These are phyloP conservation scores for Poeciliopsis turrubarensis DNA, from an alignment of 2,113 vertebrate species.

Conservation along the genomic window DNA sequence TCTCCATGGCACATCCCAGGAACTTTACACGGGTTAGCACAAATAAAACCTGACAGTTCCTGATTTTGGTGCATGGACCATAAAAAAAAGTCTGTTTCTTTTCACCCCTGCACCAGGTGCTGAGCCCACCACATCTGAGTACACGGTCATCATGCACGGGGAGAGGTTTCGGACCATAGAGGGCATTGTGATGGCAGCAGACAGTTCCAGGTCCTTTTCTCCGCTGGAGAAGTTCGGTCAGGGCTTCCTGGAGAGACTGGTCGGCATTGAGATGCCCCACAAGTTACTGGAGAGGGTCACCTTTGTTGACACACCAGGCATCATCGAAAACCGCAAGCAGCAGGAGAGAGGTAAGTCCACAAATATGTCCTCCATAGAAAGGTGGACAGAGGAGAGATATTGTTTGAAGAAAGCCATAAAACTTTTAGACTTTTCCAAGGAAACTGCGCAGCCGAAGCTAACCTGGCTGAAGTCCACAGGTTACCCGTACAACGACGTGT, in stretches of 20 bases:
- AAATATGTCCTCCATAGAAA: neutral
- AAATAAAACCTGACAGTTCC: neutral
- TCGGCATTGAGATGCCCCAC: constrained; percentile 96
- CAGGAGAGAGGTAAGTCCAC: constrained; percentile 91
- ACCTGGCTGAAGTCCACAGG: constrained; percentile 72
- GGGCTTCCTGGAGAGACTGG: constrained; percentile 95
- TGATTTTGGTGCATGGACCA: neutral
- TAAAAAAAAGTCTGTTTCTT: neutral
- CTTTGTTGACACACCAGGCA: constrained; percentile 94
- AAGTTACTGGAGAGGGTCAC: constrained; percentile 94
- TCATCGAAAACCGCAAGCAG: constrained; percentile 99
- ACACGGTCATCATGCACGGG: constrained; percentile 96
- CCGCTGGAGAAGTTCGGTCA: constrained; percentile 98
- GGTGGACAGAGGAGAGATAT: neutral
- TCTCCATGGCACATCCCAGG: constrained; percentile 87
- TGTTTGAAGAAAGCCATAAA: neutral
- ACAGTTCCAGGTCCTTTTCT: constrained; percentile 92
- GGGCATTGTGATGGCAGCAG: constrained; percentile 97
- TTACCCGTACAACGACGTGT: constrained; percentile 97
- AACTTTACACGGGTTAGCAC: constrained; percentile 92
- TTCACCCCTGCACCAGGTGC: constrained; percentile 81
- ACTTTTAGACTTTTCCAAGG: neutral
- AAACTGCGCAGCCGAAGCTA: neutral
- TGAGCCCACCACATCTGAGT: constrained; percentile 97
- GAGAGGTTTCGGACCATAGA: constrained; percentile 92